Evolutionary conservation across 37 sponge, comb jelly and placozoan species (phyloP).

Genomic region (Sycon ciliatum): DNA sequence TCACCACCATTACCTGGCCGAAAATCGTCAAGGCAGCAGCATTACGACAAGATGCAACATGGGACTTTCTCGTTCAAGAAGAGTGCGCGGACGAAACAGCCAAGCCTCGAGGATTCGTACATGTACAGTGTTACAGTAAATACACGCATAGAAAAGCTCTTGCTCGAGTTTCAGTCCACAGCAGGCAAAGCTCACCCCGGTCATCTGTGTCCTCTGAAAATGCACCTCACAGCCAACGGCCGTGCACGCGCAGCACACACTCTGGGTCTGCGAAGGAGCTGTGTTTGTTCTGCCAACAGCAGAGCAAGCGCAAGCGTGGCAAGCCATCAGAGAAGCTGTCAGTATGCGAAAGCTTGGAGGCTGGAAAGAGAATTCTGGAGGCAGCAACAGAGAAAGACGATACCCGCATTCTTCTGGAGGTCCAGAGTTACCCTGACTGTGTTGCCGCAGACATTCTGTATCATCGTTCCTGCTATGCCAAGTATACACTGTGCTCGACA

Average conservation of each 20-base stretch:
- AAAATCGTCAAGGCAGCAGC: neutral
- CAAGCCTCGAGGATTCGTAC: neutral
- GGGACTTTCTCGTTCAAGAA: neutral
- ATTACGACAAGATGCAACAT: neutral
- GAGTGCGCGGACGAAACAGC: no score
- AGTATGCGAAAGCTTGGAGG: neutral
- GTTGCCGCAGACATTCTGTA: neutral
- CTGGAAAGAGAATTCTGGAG: neutral
- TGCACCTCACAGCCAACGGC: no score
- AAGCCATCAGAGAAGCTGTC: neutral
- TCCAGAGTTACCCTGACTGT: neutral
- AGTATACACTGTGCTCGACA: no score
- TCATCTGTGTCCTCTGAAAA: no score
- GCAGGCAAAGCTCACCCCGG: no score
- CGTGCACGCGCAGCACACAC: no score
- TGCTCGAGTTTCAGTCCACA: neutral
- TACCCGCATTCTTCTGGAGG: neutral
- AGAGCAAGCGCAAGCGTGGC: neutral
- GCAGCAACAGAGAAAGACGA: neutral
- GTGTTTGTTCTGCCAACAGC: neutral
- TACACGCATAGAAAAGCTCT: neutral
- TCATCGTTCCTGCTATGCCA: neutral
- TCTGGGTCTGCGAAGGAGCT: no score
- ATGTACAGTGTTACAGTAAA: neutral
- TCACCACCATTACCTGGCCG: neutral